These are phyloP conservation scores for Aphelenchoides fujianensis DNA, from an alignment of 1,140 invertebrate species.

Conservation along the genomic window DNA sequence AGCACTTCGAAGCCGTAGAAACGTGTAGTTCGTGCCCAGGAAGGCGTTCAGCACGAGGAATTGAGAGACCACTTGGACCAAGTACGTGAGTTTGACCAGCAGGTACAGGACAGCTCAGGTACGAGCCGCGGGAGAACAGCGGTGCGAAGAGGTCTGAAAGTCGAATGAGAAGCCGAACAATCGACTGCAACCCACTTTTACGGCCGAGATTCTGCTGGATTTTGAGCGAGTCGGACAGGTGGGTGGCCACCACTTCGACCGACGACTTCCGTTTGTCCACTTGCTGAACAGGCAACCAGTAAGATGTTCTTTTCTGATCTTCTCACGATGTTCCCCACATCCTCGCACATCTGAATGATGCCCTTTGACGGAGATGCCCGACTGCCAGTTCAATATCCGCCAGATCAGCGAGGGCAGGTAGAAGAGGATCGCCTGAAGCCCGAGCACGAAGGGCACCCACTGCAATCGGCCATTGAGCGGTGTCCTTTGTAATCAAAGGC, in stretches of 20 bases:
- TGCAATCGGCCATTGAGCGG: constrained; percentile 58
- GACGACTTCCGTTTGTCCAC: constrained; percentile 51
- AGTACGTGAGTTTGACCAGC: constrained; percentile 65
- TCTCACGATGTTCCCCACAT: constrained; percentile 56
- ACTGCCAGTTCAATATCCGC: constrained; percentile 63
- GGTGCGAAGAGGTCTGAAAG: constrained; percentile 46
- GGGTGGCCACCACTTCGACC: constrained; percentile 60
- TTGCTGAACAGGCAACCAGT: constrained; percentile 21
- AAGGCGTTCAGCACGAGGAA: constrained; percentile 66
- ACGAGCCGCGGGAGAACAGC: constrained; percentile 65
- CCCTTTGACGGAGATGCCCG: constrained; percentile 56
- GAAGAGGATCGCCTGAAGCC: constrained; percentile 67
- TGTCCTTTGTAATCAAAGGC: constrained; percentile 3
- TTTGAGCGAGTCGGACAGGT: constrained; percentile 52
- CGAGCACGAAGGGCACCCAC: constrained; percentile 65
- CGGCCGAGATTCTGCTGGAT: constrained; percentile 46
- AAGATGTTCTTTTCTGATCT: too few species aligned
- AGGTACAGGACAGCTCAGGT: constrained; percentile 65
- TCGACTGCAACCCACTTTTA: constrained; percentile 24
- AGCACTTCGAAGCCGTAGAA: constrained; percentile 67
- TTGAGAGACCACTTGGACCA: constrained; percentile 65
- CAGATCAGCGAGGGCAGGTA: constrained; percentile 66
- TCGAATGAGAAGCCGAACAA: background rate
- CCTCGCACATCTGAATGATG: constrained; percentile 60
- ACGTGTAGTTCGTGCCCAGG: constrained; percentile 65